Evolutionary conservation across 2,113 vertebrate species (phyloP), one percentile per base, ranked within the genome.

Genomic region (Crotalus tigris): DNA sequence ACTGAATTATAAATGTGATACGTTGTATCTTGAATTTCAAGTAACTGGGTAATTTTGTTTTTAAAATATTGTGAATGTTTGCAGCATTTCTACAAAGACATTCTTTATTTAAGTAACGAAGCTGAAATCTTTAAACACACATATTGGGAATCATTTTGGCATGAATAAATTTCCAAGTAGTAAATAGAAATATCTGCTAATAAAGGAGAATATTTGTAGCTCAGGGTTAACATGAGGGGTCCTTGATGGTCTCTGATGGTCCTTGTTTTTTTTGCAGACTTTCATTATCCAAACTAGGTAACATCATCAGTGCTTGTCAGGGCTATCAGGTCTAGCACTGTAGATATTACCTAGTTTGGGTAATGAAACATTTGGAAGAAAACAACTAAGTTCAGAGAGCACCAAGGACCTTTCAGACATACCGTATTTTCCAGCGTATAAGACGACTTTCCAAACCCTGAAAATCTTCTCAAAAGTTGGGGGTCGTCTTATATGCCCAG

Each of bases 61-160:
- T 26, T 88, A 21, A 53, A 81, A 39, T 9, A 11, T 11, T 88
- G 53, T 46, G 21, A 87, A 53, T 1, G 6, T 69, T 86, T n/a
- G 12, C 39, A 53, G 26, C 26, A 61, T 15, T 51, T 51, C 29
- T 53, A 19, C 23, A 46, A 21, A 29, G 21, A 44, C 33, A 3
- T 81, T 15, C 0, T 55, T 39, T 81, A 81, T 81, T 81, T 81
- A 81, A 81, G 15, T 81, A 81, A 81, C 1, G 15, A 39, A 39
- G n/a, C 69, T 75, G 69, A 39, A 81, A 44, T 19, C 75, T 81
- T 75, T 39, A 81, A 81, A 39, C 33, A 44, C 17, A 46, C 33
- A 21, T 9, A 81, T 21, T 39, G 86, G 92, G 94, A 94, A 94
- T 93, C 26, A 51, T 8, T 87, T 96, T 55, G 90, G 11, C 4